Percentiles rank a stretch among this genome's conserved stretches.
Evolutionary conservation across 2,113 vertebrate genomes (phyloP).

Genomic region (Pelecanoides urinatrix): DNA sequence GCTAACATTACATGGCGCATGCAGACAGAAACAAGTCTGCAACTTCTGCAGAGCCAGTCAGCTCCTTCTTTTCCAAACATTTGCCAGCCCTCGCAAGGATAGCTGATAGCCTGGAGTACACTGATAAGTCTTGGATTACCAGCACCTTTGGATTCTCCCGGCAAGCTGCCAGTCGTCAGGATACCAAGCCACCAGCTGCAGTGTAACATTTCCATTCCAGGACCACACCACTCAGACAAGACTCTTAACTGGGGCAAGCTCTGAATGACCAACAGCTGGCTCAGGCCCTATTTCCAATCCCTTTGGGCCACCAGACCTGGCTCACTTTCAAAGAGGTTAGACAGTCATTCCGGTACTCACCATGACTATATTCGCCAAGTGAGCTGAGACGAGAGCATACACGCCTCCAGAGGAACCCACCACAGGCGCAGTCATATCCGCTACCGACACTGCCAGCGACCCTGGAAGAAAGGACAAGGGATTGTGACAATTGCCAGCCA

Average conservation of each 20-base stretch:
- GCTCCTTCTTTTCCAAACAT: neutral
- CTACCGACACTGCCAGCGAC: slow-evolving; percentile 91
- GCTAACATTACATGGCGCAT: neutral
- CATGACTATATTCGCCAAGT: slow-evolving; percentile 97
- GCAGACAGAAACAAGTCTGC: neutral
- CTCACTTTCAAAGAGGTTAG: neutral
- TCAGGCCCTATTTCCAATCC: neutral
- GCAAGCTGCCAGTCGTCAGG: neutral
- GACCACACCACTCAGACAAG: neutral
- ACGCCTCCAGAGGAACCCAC: slow-evolving; percentile 96
- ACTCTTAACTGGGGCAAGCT: neutral
- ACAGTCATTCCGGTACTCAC: slow-evolving; percentile 71
- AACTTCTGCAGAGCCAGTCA: neutral
- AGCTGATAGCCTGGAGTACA: neutral
- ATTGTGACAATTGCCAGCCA: neutral
- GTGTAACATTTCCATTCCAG: neutral
- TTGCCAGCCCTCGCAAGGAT: neutral
- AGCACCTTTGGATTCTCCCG: neutral
- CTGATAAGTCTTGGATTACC: neutral
- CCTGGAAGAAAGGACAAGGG: slow-evolving; percentile 71
- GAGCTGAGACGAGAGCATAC: slow-evolving; percentile 94
- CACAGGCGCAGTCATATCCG: slow-evolving; percentile 94
- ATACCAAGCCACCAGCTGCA: neutral
- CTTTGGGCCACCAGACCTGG: neutral
- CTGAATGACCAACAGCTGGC: neutral